These are phyloP conservation scores for Cremastinae sp. DNA, from an alignment of 2,888 invertebrate genomes.

Conservation along the genomic window DNA sequence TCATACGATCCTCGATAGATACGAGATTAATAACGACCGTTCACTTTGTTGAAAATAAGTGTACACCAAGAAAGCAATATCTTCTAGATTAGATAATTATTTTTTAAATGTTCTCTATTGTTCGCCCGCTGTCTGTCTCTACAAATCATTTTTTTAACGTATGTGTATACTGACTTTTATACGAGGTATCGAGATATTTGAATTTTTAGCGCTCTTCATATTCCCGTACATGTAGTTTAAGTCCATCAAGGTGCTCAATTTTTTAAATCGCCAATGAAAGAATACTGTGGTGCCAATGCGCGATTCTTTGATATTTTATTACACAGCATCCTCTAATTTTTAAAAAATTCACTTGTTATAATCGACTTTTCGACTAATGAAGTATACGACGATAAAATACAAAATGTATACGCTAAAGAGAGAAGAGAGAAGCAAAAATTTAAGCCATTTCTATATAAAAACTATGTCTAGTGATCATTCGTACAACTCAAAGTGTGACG, in stretches of 20 bases:
- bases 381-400: slow-evolving; percentile 51
- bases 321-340: not conserved
- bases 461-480: slow-evolving; percentile 33
- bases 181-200: slow-evolving; percentile 1
- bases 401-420: slow-evolving; percentile 40
- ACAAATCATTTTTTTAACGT: slow-evolving; percentile 33
- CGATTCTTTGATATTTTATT: slow-evolving; percentile 17
- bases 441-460: slow-evolving; percentile 18
- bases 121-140: slow-evolving; percentile 23
- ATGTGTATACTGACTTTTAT: slow-evolving; percentile 3
- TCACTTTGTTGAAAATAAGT: slow-evolving; percentile 9
- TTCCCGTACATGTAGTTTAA: slow-evolving; percentile 43
- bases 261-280: slow-evolving; percentile 15
- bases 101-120: slow-evolving; percentile 51
- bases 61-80: slow-evolving; percentile 34
- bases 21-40: not conserved
- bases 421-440: slow-evolving; percentile 10
- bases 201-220: slow-evolving; percentile 14
- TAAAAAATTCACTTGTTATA: slow-evolving; percentile 1
- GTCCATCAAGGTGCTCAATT: slow-evolving; percentile 56
- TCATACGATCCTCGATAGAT: not conserved
- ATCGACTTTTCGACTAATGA: slow-evolving; percentile 11
- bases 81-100: slow-evolving; percentile 46
- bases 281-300: not conserved
- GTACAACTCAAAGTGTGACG: slow-evolving; percentile 15